Evolutionary conservation across 2,113 vertebrate species (phyloP).

Genomic region (Opisthocomus hoazin): DNA sequence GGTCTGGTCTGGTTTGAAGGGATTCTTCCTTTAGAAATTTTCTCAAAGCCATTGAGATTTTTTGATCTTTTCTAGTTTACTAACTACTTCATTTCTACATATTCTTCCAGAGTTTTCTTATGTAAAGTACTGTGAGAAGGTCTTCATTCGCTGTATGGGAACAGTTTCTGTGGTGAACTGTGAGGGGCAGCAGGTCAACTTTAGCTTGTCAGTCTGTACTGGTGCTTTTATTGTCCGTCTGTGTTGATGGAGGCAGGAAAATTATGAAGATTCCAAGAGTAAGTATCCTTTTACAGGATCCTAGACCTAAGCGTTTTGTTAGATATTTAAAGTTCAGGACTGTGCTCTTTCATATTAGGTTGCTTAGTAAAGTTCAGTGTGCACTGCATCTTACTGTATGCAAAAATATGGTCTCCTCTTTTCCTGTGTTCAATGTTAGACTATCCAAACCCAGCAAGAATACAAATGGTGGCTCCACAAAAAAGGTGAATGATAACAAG

Average conservation of each 20-base stretch:
- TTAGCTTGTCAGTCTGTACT: background rate
- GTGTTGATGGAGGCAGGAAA: background rate
- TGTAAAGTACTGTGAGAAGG: background rate
- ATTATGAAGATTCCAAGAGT: background rate
- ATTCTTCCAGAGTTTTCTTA: background rate
- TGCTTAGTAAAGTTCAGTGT: background rate
- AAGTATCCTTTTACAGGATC: background rate
- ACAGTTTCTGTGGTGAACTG: background rate
- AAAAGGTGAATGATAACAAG: too few species aligned
- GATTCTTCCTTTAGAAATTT: background rate
- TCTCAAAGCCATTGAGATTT: background rate
- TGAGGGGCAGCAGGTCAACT: background rate
- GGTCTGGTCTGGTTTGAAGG: background rate
- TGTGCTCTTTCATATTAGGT: background rate
- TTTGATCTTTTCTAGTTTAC: background rate
- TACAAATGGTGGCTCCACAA: background rate
- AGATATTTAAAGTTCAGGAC: background rate
- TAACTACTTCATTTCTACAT: background rate
- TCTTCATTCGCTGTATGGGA: background rate
- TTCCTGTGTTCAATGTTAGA: background rate
- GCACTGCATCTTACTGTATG: background rate
- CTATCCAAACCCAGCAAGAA: background rate
- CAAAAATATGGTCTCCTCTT: background rate
- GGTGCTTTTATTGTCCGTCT: background rate
- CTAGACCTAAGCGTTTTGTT: background rate